Conservation (phyloP, 2,888 invertebrate genomes). For the Eudasyphora cyanicolor region DNA sequence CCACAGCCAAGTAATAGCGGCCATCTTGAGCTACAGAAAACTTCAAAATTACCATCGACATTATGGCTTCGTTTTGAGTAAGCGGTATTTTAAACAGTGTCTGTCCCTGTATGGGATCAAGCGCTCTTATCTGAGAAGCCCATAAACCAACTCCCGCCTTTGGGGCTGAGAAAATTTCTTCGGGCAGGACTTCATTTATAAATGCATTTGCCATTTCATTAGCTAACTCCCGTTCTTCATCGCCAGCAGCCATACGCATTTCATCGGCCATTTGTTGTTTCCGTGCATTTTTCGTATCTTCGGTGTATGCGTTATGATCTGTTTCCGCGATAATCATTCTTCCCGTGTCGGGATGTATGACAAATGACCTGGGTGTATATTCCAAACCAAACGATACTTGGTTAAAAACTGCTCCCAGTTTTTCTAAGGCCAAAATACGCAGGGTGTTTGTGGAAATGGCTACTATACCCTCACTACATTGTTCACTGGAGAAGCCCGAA, state of each 20-base stretch:
- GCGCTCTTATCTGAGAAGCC: conserved; percentile 94
- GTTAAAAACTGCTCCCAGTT: conserved; percentile 98
- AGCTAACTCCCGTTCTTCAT: conserved; percentile 96
- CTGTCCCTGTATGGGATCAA: conserved; percentile 91
- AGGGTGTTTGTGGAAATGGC: conserved; percentile 99
- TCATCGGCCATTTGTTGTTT: conserved; percentile 98
- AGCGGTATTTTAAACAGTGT: conserved; percentile 90
- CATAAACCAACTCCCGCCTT: conserved; percentile 98
- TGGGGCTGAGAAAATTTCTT: conserved; percentile 96
- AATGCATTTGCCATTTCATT: conserved; percentile 99
- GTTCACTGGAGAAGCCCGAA: conserved; percentile 97
- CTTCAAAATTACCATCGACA: conserved; percentile 91
- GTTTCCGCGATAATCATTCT: conserved; percentile 96
- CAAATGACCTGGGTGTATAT: conserved; percentile 97
- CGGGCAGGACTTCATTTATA: conserved; percentile 95
- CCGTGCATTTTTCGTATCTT: conserved; percentile 95
- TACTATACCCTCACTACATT: conserved; percentile 99
- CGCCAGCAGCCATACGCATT: conserved; percentile 98
- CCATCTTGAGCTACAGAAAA: conserved; percentile 84
- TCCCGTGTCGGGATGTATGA: conserved; percentile 94
- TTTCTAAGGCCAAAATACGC: conserved; percentile 97
- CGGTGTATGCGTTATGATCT: conserved; percentile 99
- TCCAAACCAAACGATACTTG: conserved; percentile 95
- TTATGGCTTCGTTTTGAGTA: conserved; percentile 98
- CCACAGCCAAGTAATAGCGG: conserved; percentile 87